Base-by-base conservation (phyloP, 2,797 vertebrate genomes). In the Chelon auratus region DNA sequence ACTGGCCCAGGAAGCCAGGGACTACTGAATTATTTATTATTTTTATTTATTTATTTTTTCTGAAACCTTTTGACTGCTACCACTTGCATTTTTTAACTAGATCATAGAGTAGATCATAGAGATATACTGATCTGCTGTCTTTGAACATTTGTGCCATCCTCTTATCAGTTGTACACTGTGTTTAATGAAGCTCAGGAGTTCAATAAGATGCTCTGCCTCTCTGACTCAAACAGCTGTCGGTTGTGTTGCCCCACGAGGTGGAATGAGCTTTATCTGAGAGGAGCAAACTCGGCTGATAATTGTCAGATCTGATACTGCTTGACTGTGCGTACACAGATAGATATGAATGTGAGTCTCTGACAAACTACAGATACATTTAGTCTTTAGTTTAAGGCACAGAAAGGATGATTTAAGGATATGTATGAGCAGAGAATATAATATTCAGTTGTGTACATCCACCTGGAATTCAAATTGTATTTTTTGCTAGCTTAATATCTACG, bases 1-100 rank as follows among this genome's bases (percentile, higher is more conserved):
- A 79, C 82, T 45, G 53, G 37, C 52, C 50, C 10, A 42, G 18
- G 59, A 40, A 57, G 48, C 12, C 51, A 51, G 26, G 74, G 54
- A 24, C 47, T 18, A 47, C 58, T 57, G 50, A 45, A 17, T 30
- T 36, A 54, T 68, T 68, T 65, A 26, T 14, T 14, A 20, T 39
- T 37, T 36, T 54, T 45, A 1, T 7, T 33, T 33, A 1, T 51
- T 13, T 20, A 0, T 9, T 52, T 13, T n/a, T 62, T 9, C 26
- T 11, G 4, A n/a, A 68, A 15, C 9, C 36, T 47, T 50, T 63
- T 36, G 30, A 5, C 53, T 48, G 18, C 26, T 3, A 8, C 56
- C 0, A 11, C 15, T 15, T 5, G 2, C 45, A 39, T 6, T 42
- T 11, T 33, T 5, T 30, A 5, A 66, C 13, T 66, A 65, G 33